Conservation (phyloP, 2,888 invertebrate genomes). For the Elysia crispata region DNA sequence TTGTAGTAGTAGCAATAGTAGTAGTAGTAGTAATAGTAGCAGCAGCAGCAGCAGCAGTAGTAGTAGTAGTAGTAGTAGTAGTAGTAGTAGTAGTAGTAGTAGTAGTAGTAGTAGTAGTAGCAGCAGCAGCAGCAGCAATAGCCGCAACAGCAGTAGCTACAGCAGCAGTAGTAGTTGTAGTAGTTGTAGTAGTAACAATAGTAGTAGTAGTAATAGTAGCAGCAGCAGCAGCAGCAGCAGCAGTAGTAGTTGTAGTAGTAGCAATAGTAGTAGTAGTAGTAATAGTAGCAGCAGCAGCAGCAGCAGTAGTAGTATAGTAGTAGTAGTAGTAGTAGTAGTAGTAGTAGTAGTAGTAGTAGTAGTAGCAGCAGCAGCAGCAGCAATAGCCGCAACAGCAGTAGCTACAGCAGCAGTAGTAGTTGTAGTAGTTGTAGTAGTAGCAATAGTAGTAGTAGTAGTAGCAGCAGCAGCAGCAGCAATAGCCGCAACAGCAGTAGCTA, state of each 20-base stretch:
- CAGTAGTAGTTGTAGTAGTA: constrained; percentile 4
- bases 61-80: constrained; percentile 37
- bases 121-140: neutral
- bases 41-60: constrained; percentile 24
- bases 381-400: no score
- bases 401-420: neutral
- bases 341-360: constrained; percentile 26
- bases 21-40: constrained; percentile 30
- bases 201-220: constrained; percentile 23
- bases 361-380: constrained; percentile 5
- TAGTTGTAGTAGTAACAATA: constrained; percentile 22
- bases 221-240: constrained; percentile 5
- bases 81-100: constrained; percentile 40
- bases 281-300: constrained; percentile 1
- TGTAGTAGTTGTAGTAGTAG: no score
- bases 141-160: constrained; percentile 21
- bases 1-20: constrained; percentile 27
- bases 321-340: constrained; percentile 30
- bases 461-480: no score
- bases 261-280: neutral
- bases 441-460: no score
- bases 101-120: constrained; percentile 39
- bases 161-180: constrained; percentile 23
- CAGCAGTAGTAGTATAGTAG: no score
- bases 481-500: no score